Evolutionary conservation across 1,140 invertebrate genomes (phyloP).

Genomic region (Grapholita molesta): DNA sequence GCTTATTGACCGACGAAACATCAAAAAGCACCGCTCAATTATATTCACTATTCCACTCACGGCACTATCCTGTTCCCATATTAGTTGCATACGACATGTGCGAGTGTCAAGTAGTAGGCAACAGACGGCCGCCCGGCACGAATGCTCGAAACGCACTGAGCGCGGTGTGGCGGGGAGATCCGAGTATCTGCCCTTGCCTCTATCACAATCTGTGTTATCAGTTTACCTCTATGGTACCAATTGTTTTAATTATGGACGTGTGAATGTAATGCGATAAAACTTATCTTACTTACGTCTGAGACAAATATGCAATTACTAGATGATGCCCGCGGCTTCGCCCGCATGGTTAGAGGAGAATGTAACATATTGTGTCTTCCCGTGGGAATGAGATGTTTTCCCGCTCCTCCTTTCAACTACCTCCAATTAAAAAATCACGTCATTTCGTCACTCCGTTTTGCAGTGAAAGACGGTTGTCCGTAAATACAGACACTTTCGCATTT

Average conservation of each 20-base stretch:
- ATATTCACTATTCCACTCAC: not conserved
- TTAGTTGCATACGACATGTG: not conserved
- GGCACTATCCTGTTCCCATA: not conserved
- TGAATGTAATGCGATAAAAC: not conserved
- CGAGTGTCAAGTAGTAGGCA: not conserved
- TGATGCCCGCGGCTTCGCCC: no score
- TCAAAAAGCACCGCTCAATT: not conserved
- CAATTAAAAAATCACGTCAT: no score
- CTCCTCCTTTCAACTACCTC: no score
- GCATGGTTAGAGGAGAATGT: no score
- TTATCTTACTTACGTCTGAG: not conserved
- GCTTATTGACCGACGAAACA: slow-evolving; percentile 2
- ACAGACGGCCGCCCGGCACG: not conserved
- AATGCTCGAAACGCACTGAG: not conserved
- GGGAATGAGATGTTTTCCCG: no score
- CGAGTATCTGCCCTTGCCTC: not conserved
- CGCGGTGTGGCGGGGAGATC: not conserved
- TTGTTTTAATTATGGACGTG: not conserved
- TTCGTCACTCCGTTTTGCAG: no score
- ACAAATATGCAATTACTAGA: no score
- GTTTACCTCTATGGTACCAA: not conserved
- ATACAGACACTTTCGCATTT: no score
- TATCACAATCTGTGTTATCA: slow-evolving; percentile 1
- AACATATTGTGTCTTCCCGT: no score
- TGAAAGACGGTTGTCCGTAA: no score